Evolutionary conservation across 2,888 invertebrate species (phyloP), one percentile per base, ranked within the genome.

Genomic region (Lycocerus yunnanus): DNA sequence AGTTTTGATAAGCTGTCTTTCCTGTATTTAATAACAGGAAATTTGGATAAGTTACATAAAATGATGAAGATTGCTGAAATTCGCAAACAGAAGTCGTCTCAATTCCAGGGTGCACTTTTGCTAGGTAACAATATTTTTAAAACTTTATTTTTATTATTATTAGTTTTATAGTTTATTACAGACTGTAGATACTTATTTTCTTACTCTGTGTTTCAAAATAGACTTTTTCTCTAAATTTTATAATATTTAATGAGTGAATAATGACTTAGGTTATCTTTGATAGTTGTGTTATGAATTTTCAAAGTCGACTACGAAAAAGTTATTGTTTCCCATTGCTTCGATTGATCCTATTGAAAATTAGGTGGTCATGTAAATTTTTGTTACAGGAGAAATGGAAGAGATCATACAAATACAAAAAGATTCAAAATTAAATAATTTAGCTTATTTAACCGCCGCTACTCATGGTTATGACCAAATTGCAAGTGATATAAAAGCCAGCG

Each of bases 31-130:
- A 97, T 99, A 79, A 99, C 99, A 14, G 99, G 99, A 11, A 99
- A 99, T 87, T 88, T 98, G 83, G 99, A 99, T 76, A 99, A 99
- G 86, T 89, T 99, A 78, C 92, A 94, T 79, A 99, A 99, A 88
- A 99, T 99, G 99, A 98, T 96, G 89, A 98, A 98, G 89, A 99
- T 99, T 77, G 99, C 99, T 0, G 99, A 99, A 88, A 98, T 99
- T 68, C 91, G 99, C 11, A 98, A 98, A 87, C 99, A 99, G 84
- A 92, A 94, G 1, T 97, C 98, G 3, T 96, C 98, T 0, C 99
- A 99, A 85, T 99, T 96, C 89, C 98, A 98, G 86, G 98, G 96
- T 1, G 97, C 98, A 0, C 88, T 99, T 78, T 89, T 96, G 15
- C 87, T 99, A 1, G 84, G 84, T 83, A 71, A 43, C n/a, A 58